Evolutionary conservation across 2,113 vertebrate genomes (phyloP).

Genomic region (Ariopsis seemanni): DNA sequence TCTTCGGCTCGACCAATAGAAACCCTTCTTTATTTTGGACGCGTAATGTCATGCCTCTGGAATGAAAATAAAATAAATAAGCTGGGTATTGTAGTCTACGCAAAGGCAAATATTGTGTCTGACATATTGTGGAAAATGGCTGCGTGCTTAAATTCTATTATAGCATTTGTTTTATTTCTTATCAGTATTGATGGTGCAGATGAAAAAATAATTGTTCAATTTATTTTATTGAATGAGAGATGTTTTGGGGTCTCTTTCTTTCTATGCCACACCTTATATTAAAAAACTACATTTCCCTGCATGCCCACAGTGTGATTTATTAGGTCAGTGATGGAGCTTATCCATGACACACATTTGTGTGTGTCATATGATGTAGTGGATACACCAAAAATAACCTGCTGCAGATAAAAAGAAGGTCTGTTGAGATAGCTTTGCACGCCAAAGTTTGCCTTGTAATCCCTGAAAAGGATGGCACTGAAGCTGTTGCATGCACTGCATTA

Average conservation of each 20-base stretch:
- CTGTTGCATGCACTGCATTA: background rate
- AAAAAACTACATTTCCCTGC: slow-evolving; percentile 62
- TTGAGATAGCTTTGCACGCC: background rate
- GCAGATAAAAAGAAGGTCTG: background rate
- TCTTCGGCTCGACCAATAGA: slow-evolving; percentile 54
- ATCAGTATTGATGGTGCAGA: background rate
- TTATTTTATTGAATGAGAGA: background rate
- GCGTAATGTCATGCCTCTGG: slow-evolving; percentile 21
- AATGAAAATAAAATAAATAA: slow-evolving; percentile 34
- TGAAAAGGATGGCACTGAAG: background rate
- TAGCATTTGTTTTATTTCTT: background rate
- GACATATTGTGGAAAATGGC: slow-evolving; percentile 5
- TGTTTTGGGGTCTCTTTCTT: background rate
- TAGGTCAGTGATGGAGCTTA: slow-evolving; percentile 32
- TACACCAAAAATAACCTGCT: background rate
- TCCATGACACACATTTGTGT: slow-evolving; percentile 5
- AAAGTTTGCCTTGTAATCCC: background rate
- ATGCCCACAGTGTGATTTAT: background rate
- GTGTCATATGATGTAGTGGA: slow-evolving; percentile 22
- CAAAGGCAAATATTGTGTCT: background rate
- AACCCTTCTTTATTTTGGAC: background rate
- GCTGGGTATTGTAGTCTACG: slow-evolving; percentile 55
- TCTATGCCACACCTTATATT: slow-evolving; percentile 63
- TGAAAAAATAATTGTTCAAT: background rate
- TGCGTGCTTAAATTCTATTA: background rate